phyloP scores from a whole-genome alignment of 2,888 invertebrate species.

The Keiferia lycopersicella region DNA sequence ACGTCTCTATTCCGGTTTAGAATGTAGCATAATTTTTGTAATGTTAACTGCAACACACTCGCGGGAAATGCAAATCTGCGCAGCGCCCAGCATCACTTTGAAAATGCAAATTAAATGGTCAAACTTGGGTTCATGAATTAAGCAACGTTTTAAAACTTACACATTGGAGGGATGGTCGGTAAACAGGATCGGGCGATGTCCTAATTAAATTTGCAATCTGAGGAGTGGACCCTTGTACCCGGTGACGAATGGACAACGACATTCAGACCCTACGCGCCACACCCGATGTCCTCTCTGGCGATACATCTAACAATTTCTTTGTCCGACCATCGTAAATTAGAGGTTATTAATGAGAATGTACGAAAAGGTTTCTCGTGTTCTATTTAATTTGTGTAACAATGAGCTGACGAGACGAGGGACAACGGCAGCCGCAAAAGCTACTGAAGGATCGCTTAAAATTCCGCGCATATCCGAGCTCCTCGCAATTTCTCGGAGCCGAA shows the following conservation, averaged over 20 bases:
- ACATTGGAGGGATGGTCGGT: conserved; percentile 62
- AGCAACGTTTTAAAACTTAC: conserved; percentile 68
- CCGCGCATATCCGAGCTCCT: conserved; percentile 20
- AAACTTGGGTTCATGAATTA: conserved; percentile 74
- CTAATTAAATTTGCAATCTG: conserved; percentile 72
- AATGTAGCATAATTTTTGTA: conserved; percentile 50
- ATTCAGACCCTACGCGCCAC: conserved; percentile 44
- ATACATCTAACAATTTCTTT: conserved; percentile 46
- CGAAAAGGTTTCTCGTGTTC: conserved; percentile 54
- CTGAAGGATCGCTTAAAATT: conserved; percentile 18
- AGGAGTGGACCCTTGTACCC: conserved; percentile 59
- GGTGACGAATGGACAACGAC: conserved; percentile 63
- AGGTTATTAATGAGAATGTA: conserved; percentile 60
- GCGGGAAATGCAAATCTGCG: conserved; percentile 65
- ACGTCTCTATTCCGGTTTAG: conserved; percentile 34
- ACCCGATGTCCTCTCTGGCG: conserved; percentile 25
- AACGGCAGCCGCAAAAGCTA: conserved; percentile 16
- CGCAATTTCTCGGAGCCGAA: conserved; percentile 33
- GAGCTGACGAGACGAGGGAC: conserved; percentile 31
- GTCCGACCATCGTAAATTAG: conserved; percentile 58
- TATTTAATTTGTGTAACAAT: conserved; percentile 49
- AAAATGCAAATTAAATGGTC: conserved; percentile 76
- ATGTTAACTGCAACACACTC: conserved; percentile 56
- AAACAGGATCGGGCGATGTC: conserved; percentile 61
- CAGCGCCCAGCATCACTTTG: conserved; percentile 59